A percentile compares a stretch with the other conserved stretches of the same genome.
Conservation (phyloP, 2,797 vertebrate species). For the Remorina albescens region DNA sequence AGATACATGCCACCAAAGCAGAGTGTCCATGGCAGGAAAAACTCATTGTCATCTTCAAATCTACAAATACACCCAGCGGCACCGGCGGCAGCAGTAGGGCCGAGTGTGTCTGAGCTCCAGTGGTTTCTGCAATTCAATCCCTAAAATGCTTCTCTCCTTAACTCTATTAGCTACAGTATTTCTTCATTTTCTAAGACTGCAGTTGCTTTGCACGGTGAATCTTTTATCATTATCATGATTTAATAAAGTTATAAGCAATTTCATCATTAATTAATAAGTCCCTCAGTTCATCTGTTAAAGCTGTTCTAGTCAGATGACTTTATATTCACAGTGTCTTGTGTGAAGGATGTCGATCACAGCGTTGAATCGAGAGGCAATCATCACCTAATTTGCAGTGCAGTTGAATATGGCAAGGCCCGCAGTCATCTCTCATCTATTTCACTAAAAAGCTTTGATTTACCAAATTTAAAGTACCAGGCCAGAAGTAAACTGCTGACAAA, state of each 20-base stretch:
- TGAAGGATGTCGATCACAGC: not conserved
- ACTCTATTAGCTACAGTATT: not conserved
- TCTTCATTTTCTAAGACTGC: constrained; percentile 4
- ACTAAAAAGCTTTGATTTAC: not conserved
- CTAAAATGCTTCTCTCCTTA: constrained; percentile 26
- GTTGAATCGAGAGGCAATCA: not conserved
- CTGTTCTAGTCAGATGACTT: not conserved
- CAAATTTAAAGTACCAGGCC: not conserved
- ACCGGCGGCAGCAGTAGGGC: not conserved
- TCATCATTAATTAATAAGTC: not conserved
- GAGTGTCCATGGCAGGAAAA: constrained; percentile 27
- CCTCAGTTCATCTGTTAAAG: not conserved
- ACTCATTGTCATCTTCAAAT: constrained; percentile 25
- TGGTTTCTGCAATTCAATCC: constrained; percentile 5
- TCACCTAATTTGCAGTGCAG: not conserved
- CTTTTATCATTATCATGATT: not conserved
- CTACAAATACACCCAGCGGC: constrained; percentile 37
- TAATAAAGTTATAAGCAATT: not conserved
- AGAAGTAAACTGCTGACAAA: not conserved
- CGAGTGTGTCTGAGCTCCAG: constrained; percentile 16
- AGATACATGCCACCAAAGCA: constrained; percentile 15
- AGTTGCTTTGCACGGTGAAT: not conserved
- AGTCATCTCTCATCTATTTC: not conserved
- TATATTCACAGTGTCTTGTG: not conserved
- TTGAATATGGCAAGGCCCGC: not conserved